phyloP scores from a whole-genome alignment of 2,888 invertebrate genomes.

The Brenthis daphne region DNA sequence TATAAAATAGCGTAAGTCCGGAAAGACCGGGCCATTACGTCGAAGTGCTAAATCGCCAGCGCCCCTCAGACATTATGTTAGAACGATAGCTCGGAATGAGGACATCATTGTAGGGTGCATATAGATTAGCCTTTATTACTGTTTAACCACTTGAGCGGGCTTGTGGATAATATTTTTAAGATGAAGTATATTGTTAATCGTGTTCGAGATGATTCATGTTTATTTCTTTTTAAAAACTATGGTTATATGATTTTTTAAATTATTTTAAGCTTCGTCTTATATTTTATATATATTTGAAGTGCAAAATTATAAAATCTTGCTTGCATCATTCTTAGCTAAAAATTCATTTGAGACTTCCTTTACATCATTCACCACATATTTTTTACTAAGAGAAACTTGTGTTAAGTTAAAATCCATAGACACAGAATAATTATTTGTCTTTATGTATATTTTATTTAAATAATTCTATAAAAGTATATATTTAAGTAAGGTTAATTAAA shows the following conservation, averaged over 20 bases:
- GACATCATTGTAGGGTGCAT: constrained; percentile 52
- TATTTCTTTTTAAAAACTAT: not conserved
- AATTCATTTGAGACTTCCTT: too few relatives aligned
- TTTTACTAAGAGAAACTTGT: too few relatives aligned
- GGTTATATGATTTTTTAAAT: too few relatives aligned
- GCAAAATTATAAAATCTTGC: too few relatives aligned
- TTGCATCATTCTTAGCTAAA: too few relatives aligned
- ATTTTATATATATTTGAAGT: too few relatives aligned
- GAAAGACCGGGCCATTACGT: constrained; percentile 66
- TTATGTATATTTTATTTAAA: too few relatives aligned
- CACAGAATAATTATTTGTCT: too few relatives aligned
- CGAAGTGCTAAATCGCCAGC: constrained; percentile 61
- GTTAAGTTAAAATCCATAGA: too few relatives aligned
- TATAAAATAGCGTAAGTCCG: constrained; percentile 52
- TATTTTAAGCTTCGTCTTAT: too few relatives aligned
- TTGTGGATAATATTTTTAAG: constrained; percentile 33
- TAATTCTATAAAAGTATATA: too few relatives aligned
- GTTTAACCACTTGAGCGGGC: constrained; percentile 44
- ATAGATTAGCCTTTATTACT: constrained; percentile 41
- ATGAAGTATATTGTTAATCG: constrained; percentile 6
- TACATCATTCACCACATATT: too few relatives aligned
- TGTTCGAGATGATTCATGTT: not conserved
- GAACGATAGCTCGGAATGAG: constrained; percentile 61
- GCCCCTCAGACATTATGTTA: constrained; percentile 56
- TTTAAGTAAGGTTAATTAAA: not conserved